These are phyloP conservation scores for Magallana angulata DNA, from an alignment of 1,140 invertebrate species.

Conservation along the genomic window DNA sequence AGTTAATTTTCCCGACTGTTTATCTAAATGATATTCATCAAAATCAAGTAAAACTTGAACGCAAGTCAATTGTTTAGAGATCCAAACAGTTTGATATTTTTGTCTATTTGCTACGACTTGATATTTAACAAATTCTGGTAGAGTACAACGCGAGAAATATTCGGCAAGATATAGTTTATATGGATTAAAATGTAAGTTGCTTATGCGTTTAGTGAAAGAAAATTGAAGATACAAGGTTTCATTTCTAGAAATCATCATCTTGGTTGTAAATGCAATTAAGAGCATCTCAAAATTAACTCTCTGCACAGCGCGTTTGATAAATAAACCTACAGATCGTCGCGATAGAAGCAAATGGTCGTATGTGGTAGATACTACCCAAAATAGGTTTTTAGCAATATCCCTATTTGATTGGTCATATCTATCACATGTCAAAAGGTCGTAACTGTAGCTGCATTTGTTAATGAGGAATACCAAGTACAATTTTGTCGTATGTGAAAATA, in stretches of 20 bases:
- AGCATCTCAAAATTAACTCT: no score
- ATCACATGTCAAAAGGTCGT: no score
- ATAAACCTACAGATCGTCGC: no score
- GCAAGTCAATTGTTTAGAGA: background rate
- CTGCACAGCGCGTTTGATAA: no score
- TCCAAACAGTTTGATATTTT: background rate
- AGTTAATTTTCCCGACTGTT: background rate
- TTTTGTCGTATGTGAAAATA: no score
- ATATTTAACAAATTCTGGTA: background rate
- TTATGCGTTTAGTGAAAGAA: background rate
- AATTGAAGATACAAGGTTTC: background rate
- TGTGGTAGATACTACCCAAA: no score
- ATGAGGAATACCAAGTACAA: no score
- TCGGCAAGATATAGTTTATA: background rate
- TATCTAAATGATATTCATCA: background rate
- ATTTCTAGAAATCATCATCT: background rate
- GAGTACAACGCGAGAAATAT: background rate
- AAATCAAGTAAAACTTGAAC: background rate
- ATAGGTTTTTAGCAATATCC: no score
- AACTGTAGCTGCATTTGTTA: no score
- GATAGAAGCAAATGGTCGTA: no score
- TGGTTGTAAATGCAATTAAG: background rate
- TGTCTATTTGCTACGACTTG: background rate
- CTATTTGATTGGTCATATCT: no score
- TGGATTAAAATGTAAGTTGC: no score